Base-by-base conservation (phyloP, 2,113 vertebrate species). In the Mormyrus lacerda region DNA sequence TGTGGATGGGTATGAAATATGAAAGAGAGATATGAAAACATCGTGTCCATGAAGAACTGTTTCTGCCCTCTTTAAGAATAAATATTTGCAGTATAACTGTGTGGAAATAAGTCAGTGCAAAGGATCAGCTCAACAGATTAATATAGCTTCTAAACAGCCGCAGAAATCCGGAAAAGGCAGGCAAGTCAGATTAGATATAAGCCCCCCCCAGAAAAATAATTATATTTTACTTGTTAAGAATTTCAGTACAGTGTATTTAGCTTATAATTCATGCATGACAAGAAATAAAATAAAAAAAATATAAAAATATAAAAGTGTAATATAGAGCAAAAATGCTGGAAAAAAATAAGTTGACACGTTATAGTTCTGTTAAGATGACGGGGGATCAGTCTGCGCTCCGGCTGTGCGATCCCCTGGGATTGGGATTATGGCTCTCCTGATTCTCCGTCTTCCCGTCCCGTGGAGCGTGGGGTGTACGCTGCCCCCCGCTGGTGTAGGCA, bases 261-360 rank as follows among this genome's bases (percentile, higher is more conserved):
- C 95, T 94, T 94, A 94, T 89, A 94, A 95, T 95, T 95, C 93
- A 94, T 94, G 94, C 94, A 93, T 93, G 91, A 93, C 91, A 89
- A 91, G 92, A 91, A 94, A 92, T 92, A 93, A 92, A 76, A 65
- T 89, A 86, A 82, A 89, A 89, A 90, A 83, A 76, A 53, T 85
- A 91, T 89, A 90, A 76, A 93, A 88, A 91, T 89, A 92, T 93
- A 35, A 58, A 42, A 88, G 3, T 91, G 89, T 90, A 88, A 93
- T 93, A 92, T 93, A 93, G 91, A 91, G 93, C 89, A 90, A 61
- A 79, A 93, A 91, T 92, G 90, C 93, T 91, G 91, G 93, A 93
- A 94, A 93, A 91, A 93, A 93, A 94, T 93, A 90, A 94, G 94
- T 92, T 94, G 93, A 94, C 42, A 48, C 47, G 89, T 91, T 91